Base-by-base conservation (phyloP, 2,888 invertebrate species). In the Pandemis corylana region DNA sequence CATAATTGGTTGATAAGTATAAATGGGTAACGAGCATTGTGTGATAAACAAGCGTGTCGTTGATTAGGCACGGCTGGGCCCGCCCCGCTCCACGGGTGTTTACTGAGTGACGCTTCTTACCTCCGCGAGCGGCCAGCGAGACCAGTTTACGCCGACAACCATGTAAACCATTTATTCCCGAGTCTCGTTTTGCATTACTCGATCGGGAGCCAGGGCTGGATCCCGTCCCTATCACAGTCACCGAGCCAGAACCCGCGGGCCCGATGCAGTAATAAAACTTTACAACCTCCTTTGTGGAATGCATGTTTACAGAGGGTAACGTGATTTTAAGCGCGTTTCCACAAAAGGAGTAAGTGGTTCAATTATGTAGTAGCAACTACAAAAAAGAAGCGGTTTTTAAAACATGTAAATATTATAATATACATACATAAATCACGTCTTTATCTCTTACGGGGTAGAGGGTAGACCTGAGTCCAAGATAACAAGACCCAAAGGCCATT, bases 91-190 rank as follows among this genome's bases (percentile, higher is more conserved):
- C 66, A 67, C 67, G 75, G 65, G 81, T 83, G 81, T 80, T 83
- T 78, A 80, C 83, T 82, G 83, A 85, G 84, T 84, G 83, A 84
- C 84, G 86, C 88, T 89, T 89, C 89, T 86, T 89, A 89, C 87
- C 86, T 87, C 87, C 81, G 83, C 81, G 83, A 44, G n/a, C 82
- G 82, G 84, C 86, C 85, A 86, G 87, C 85, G 88, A 82, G 93
- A 94, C 94, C 94, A 93, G 94, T 94, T 94, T 94, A 93, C 92
- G 92, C 93, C 92, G 93, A 94, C 94, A 93, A 93, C 89, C 93
- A 93, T 94, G 94, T 94, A 94, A 94, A 94, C 94, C 92, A 94
- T 94, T 94, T 93, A 94, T 94, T 91, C 92, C 90, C 87, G 86
- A 89, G 88, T 85, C 91, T 92, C 88, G 92, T 93, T 93, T 93